A percentile compares a stretch with the other conserved stretches of the same genome.
Evolutionary conservation across 2,888 invertebrate species (phyloP).

Genomic region (Argyresthia albistria): DNA sequence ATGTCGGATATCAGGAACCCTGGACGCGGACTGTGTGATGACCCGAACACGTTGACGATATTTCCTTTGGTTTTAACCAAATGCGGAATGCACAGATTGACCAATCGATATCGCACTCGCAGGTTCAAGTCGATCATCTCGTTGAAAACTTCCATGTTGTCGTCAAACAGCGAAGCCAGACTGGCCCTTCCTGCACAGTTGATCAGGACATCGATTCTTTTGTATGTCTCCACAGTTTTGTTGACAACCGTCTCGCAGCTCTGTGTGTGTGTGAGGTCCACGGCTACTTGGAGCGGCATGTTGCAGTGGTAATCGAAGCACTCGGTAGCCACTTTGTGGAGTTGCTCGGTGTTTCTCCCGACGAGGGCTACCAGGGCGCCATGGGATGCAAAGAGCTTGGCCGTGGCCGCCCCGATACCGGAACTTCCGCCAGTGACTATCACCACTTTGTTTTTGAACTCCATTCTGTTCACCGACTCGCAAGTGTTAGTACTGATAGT

Average conservation of each 20-base stretch:
- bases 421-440: constrained; percentile 46
- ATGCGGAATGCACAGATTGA: constrained; percentile 34
- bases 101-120: constrained; percentile 38
- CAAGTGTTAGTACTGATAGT: too few relatives aligned
- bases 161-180: constrained; percentile 36
- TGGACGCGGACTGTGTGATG: constrained; percentile 29
- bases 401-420: constrained; percentile 44
- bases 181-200: constrained; percentile 39
- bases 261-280: constrained; percentile 29
- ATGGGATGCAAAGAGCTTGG: constrained; percentile 33
- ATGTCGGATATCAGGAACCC: constrained; percentile 36
- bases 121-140: constrained; percentile 36
- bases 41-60: constrained; percentile 37
- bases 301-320: constrained; percentile 27
- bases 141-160: constrained; percentile 34
- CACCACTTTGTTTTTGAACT: constrained; percentile 36
- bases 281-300: constrained; percentile 28
- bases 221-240: constrained; percentile 32
- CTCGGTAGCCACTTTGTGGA: constrained; percentile 25
- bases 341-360: constrained; percentile 33
- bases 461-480: constrained; percentile 16
- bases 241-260: constrained; percentile 35
- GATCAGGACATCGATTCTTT: constrained; percentile 32
- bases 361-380: constrained; percentile 33
- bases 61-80: constrained; percentile 37